Evolutionary conservation across 2,888 invertebrate species (phyloP).

Genomic region (Nysson spinosus): DNA sequence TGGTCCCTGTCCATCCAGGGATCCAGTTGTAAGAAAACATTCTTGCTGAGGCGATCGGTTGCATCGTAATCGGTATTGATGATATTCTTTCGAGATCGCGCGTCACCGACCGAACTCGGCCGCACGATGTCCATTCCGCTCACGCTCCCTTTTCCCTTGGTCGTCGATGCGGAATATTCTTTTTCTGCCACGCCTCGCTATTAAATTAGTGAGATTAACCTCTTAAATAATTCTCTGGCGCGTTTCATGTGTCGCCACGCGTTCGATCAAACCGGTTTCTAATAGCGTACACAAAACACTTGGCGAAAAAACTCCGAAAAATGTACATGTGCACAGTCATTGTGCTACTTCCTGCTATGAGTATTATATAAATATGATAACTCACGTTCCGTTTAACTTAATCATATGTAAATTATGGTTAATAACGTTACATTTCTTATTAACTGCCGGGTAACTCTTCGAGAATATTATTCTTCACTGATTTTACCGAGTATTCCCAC

Average conservation of each 20-base stretch:
- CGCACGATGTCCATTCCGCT: constrained; percentile 7
- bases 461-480: no score
- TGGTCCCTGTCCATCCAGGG: constrained; percentile 45
- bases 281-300: constrained; percentile 30
- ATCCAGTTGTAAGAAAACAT: constrained; percentile 67
- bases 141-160: constrained; percentile 10
- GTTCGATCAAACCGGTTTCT: constrained; percentile 55
- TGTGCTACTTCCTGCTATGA: constrained; percentile 5
- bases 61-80: constrained; percentile 70
- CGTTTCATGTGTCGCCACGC: constrained; percentile 52
- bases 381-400: background rate
- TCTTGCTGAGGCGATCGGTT: constrained; percentile 65
- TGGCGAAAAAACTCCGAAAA: constrained; percentile 17
- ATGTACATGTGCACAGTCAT: constrained; percentile 18
- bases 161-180: constrained; percentile 19
- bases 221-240: constrained; percentile 59
- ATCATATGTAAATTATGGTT: no score
- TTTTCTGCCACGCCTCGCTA: constrained; percentile 33
- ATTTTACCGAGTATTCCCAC: no score
- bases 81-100: constrained; percentile 40
- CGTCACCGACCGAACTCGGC: constrained; percentile 3
- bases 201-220: constrained; percentile 61
- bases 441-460: no score
- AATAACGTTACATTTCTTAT: no score
- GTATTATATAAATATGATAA: background rate